phyloP scores from a whole-genome alignment of 2,797 vertebrate genomes.

The Xiphorhynchus erythropygius region DNA sequence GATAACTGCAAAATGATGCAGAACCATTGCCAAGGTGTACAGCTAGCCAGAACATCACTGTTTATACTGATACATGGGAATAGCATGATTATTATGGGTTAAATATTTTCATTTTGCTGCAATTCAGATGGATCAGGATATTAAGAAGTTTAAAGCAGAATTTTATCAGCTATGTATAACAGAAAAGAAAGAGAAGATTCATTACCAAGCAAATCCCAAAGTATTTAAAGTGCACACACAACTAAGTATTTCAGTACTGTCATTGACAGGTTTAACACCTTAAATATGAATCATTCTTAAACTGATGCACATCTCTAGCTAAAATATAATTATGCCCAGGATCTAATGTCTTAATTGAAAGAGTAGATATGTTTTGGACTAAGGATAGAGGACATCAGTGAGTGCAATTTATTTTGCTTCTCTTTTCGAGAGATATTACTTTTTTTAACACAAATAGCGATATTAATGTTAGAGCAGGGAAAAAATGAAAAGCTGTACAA shows the following conservation, averaged over 20 bases:
- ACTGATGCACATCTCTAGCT: not conserved
- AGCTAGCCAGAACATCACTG: not conserved
- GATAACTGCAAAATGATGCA: not conserved
- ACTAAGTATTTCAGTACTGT: not conserved
- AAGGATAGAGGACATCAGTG: not conserved
- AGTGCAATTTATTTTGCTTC: not conserved
- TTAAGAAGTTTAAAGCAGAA: not conserved
- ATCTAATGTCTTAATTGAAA: not conserved
- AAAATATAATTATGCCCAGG: not conserved
- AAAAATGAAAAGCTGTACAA: not conserved
- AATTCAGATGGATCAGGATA: not conserved
- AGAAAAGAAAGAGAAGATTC: not conserved
- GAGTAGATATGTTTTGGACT: not conserved
- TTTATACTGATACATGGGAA: rapidly evolving
- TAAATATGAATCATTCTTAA: not conserved
- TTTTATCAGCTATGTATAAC: not conserved
- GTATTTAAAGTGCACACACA: not conserved
- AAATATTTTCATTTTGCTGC: not conserved
- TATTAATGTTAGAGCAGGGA: not conserved
- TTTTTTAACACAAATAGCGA: not conserved
- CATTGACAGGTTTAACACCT: not conserved
- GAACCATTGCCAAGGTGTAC: not conserved
- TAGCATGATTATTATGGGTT: not conserved
- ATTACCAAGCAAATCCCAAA: not conserved
- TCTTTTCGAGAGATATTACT: not conserved